These are phyloP conservation scores for Tadarida brasiliensis DNA, from an alignment of 2,797 vertebrate species.

Conservation along the genomic window DNA sequence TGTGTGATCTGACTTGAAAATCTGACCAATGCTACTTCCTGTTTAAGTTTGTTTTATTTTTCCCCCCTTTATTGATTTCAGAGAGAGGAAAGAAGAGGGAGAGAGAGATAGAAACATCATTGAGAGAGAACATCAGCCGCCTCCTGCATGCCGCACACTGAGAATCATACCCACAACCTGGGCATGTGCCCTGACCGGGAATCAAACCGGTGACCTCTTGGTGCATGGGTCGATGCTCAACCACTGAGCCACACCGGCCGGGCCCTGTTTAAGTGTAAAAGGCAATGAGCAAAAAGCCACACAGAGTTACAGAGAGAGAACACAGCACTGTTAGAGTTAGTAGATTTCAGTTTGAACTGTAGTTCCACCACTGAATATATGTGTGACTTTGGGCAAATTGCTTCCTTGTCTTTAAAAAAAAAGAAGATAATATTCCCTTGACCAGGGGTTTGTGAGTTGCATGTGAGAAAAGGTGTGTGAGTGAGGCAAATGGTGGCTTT, in stretches of 20 bases:
- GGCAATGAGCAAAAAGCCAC: background rate
- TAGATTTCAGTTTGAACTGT: background rate
- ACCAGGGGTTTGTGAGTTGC: background rate
- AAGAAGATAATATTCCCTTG: background rate
- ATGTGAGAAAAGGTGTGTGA: background rate
- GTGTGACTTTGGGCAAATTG: background rate
- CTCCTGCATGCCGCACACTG: too few species aligned
- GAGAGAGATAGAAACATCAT: too few species aligned
- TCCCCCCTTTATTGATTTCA: too few species aligned
- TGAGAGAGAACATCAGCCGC: too few species aligned
- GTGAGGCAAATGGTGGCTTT: background rate
- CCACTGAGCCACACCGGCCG: too few species aligned
- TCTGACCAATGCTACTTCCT: background rate
- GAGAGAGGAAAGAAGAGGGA: too few species aligned
- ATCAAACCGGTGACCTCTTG: too few species aligned
- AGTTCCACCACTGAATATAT: background rate
- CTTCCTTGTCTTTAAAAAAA: background rate
- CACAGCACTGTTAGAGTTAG: background rate
- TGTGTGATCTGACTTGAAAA: background rate
- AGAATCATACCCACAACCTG: too few species aligned
- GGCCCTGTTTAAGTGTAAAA: background rate
- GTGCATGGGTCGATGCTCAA: too few species aligned
- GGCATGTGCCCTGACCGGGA: too few species aligned
- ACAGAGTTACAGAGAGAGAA: background rate
- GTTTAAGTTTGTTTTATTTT: background rate